A percentile compares a stretch with the other conserved stretches of the same genome.
These are phyloP conservation scores for Sarcophaga carnaria DNA, from an alignment of 2,888 invertebrate genomes.

Conservation along the genomic window DNA sequence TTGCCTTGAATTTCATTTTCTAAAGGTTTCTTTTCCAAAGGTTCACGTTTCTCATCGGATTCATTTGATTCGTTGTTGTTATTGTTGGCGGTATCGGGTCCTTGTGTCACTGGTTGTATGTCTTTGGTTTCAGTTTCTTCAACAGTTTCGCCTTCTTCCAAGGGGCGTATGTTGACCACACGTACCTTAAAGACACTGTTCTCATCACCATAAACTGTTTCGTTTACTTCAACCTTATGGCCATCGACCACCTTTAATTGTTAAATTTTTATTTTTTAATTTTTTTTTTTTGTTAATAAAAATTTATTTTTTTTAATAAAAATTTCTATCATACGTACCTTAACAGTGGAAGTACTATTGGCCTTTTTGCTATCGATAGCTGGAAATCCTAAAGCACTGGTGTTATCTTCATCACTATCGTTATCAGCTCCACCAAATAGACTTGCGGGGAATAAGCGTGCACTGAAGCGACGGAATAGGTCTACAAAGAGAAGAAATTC, in stretches of 20 bases:
- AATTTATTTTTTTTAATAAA: not conserved
- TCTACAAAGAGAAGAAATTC: constrained; percentile 72
- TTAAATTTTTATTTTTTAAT: not conserved
- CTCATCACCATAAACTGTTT: constrained; percentile 83
- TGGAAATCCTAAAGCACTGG: constrained; percentile 52
- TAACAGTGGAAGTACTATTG: constrained; percentile 81
- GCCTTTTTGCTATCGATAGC: constrained; percentile 75
- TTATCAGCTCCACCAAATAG: constrained; percentile 53
- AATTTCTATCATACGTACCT: constrained; percentile 74
- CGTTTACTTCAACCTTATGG: constrained; percentile 84
- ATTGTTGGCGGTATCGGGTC: constrained; percentile 56
- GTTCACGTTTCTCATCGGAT: constrained; percentile 75
- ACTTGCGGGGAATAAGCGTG: constrained; percentile 75
- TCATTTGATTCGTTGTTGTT: constrained; percentile 70
- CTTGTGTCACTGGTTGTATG: constrained; percentile 69
- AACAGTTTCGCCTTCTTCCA: constrained; percentile 78
- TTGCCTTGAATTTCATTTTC: constrained; percentile 79
- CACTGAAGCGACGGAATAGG: constrained; percentile 79
- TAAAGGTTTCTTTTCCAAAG: constrained; percentile 73
- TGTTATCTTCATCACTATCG: constrained; percentile 71
- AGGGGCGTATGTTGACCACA: constrained; percentile 83
- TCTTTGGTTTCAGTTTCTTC: constrained; percentile 71
- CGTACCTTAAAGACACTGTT: constrained; percentile 82
- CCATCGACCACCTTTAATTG: constrained; percentile 82
- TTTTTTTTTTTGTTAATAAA: not conserved